These are phyloP conservation scores for Mimas tiliae DNA, from an alignment of 2,888 invertebrate genomes.

Conservation along the genomic window DNA sequence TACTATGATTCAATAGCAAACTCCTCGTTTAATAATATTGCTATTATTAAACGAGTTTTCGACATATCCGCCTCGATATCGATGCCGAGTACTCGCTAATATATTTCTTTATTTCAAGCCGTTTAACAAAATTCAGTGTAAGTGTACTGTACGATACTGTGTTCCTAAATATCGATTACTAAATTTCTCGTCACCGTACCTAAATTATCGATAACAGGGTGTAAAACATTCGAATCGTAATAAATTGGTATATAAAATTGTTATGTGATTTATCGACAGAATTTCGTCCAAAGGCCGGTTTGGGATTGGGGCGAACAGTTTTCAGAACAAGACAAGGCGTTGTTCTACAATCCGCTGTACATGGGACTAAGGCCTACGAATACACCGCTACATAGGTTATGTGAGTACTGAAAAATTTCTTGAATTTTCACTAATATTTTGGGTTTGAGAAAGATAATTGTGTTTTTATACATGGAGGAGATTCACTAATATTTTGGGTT, in stretches of 20 bases:
- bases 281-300: conserved; percentile 88
- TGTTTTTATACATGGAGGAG: too few species aligned
- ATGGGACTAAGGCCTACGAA: conserved; percentile 42
- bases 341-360: conserved; percentile 94
- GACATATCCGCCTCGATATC: neutral
- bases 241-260: neutral
- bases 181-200: neutral
- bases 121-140: too few species aligned
- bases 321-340: conserved; percentile 89
- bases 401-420: conserved; percentile 61
- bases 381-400: conserved; percentile 55
- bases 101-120: too few species aligned
- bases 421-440: too few species aligned
- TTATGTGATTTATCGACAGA: conserved; percentile 47
- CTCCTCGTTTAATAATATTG: too few species aligned
- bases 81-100: neutral
- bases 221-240: neutral
- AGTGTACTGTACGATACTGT: neutral
- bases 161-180: neutral
- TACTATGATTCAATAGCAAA: too few species aligned
- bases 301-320: conserved; percentile 98
- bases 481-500: too few species aligned
- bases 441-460: too few species aligned
- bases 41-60: too few species aligned
- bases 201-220: neutral